phyloP scores from a whole-genome alignment of 2,888 invertebrate genomes.

The Rhamphomyia laevipes region DNA sequence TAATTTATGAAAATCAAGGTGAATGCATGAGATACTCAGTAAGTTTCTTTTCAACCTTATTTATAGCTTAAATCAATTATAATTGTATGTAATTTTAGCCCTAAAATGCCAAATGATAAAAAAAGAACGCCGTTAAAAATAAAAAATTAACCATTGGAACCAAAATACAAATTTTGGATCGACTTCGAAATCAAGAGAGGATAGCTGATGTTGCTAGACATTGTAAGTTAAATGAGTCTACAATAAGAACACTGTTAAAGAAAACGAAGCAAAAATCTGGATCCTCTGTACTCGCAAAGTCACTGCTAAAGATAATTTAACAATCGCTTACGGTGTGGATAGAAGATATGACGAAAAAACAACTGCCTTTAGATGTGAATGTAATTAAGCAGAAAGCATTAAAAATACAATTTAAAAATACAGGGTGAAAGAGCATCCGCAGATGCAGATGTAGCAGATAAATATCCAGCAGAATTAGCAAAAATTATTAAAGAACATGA shows the following conservation, averaged over 20 bases:
- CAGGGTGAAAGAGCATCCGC: constrained; percentile 9
- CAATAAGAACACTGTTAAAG: too few relatives aligned
- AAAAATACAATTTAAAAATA: constrained; percentile 11
- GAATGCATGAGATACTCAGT: too few relatives aligned
- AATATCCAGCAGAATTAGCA: not conserved
- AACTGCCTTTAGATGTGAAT: constrained; percentile 3
- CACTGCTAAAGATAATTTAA: not conserved
- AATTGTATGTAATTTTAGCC: too few relatives aligned
- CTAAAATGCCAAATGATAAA: not conserved
- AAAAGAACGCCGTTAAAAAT: not conserved
- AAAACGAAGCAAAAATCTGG: too few relatives aligned
- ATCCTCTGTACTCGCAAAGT: not conserved
- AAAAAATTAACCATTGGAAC: not conserved
- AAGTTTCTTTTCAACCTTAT: too few relatives aligned
- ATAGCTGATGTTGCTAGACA: too few relatives aligned
- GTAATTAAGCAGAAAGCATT: constrained; percentile 6
- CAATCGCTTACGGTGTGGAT: constrained; percentile 1
- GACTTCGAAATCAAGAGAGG: too few relatives aligned
- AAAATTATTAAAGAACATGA: not conserved
- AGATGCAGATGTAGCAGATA: constrained; percentile 10
- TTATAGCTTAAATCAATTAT: too few relatives aligned
- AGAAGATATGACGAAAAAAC: constrained; percentile 4
- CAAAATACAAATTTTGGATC: not conserved
- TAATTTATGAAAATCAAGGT: too few relatives aligned
- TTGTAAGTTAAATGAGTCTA: too few relatives aligned